These are phyloP conservation scores for Mormyrus proboscirostris DNA, from an alignment of 2,797 vertebrate species.

Conservation along the genomic window DNA sequence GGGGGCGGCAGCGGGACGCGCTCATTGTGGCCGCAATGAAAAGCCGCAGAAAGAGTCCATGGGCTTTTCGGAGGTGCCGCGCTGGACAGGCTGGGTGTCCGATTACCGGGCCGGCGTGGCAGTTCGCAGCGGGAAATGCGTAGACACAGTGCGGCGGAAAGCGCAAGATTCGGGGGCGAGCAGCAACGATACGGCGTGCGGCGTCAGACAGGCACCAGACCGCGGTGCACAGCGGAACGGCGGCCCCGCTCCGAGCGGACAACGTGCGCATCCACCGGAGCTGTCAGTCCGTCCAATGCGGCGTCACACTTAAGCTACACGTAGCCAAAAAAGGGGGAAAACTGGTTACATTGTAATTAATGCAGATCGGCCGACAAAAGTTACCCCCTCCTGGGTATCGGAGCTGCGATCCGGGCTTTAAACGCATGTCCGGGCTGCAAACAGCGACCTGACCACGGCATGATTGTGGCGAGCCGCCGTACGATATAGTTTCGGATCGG, in stretches of 20 bases:
- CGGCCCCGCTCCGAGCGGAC: neutral
- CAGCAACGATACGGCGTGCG: neutral
- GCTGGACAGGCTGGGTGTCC: neutral
- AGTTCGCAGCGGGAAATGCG: neutral
- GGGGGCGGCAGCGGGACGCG: neutral
- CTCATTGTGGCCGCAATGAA: neutral
- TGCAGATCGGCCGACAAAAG: neutral
- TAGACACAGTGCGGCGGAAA: neutral
- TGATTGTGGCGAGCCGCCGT: neutral
- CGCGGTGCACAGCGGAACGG: neutral
- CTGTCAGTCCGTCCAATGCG: neutral
- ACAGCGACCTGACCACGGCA: neutral
- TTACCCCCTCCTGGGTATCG: neutral
- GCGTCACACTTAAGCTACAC: neutral
- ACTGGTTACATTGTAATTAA: neutral
- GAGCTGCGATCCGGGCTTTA: neutral
- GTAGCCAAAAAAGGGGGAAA: neutral
- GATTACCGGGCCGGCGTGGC: neutral
- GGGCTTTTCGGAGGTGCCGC: neutral
- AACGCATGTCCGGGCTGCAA: neutral
- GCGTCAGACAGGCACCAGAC: neutral
- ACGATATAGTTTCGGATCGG: neutral
- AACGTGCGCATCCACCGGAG: neutral
- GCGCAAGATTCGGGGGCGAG: neutral
- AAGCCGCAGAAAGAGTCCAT: neutral